A percentile compares a stretch with the other conserved stretches of the same genome.
Evolutionary conservation across 1,140 invertebrate species (phyloP).

Genomic region (Polypedilum vanderplanki): DNA sequence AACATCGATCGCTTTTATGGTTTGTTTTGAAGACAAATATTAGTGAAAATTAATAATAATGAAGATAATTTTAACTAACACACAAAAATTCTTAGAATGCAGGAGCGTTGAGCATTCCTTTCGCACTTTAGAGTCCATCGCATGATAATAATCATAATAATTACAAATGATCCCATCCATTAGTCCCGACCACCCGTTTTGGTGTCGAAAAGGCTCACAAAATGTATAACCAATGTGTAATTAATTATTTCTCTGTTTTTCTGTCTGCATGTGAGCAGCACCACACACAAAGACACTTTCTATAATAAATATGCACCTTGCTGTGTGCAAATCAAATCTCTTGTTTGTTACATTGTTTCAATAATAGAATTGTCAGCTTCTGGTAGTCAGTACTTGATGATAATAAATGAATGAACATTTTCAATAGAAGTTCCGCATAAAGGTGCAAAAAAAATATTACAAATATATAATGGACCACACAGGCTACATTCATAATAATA

Average conservation of each 20-base stretch:
- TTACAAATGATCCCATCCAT: slow-evolving; percentile 18
- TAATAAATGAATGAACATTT: slow-evolving; percentile 8
- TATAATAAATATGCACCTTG: background rate
- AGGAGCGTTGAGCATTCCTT: background rate
- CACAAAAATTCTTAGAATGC: background rate
- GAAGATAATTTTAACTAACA: background rate
- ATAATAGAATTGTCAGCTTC: slow-evolving; percentile 2
- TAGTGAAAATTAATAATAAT: slow-evolving; percentile 27
- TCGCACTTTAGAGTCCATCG: too few species aligned
- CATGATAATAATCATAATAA: background rate
- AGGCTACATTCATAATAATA: background rate
- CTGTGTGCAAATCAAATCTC: background rate
- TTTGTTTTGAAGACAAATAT: slow-evolving; percentile 23
- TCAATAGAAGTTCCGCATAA: slow-evolving; percentile 9
- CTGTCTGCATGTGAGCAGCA: too few species aligned
- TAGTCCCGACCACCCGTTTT: slow-evolving; percentile 21
- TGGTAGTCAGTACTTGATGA: background rate
- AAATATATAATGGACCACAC: slow-evolving; percentile 14
- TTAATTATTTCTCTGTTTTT: slow-evolving; percentile 26
- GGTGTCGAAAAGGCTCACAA: slow-evolving; percentile 25
- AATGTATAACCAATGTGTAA: slow-evolving; percentile 25
- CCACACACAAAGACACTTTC: too few species aligned
- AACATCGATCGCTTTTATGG: background rate
- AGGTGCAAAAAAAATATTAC: slow-evolving; percentile 8
- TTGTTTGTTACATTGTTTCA: background rate